Conservation (phyloP, 2,797 vertebrate species). For the Pipistrellus nathusii region DNA sequence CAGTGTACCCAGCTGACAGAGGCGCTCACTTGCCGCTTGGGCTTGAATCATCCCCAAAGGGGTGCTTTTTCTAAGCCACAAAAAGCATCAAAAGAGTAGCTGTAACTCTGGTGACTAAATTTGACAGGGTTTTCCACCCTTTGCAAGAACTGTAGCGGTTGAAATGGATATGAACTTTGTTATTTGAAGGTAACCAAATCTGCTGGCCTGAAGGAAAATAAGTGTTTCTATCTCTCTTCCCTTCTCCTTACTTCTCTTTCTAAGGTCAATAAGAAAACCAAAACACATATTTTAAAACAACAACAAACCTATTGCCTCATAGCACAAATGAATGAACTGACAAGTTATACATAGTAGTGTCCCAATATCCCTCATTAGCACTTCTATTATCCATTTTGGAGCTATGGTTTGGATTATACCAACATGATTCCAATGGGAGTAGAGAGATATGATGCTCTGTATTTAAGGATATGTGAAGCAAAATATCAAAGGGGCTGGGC, state of each 20-base stretch:
- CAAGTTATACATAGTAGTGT: too few relatives aligned
- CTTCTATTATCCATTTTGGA: not conserved
- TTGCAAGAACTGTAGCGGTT: not conserved
- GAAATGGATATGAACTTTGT: conserved; percentile 20
- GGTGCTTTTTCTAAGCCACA: not conserved
- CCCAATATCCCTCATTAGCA: not conserved
- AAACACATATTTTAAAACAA: too few relatives aligned
- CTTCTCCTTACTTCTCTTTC: too few relatives aligned
- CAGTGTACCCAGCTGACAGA: not conserved
- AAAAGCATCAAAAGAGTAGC: not conserved
- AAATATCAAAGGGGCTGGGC: not conserved
- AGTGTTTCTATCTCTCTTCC: not conserved
- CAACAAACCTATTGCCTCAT: not conserved
- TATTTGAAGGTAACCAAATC: conserved; percentile 7
- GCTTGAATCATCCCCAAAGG: not conserved
- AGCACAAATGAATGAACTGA: not conserved
- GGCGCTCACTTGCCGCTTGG: not conserved
- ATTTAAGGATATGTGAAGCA: not conserved
- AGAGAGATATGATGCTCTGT: not conserved
- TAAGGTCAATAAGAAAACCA: too few relatives aligned
- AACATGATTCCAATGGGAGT: not conserved
- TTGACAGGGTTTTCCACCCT: not conserved
- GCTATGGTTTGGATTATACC: conserved; percentile 23
- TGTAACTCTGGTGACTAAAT: not conserved
- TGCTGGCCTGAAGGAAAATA: not conserved